Base-by-base conservation (phyloP, 2,797 vertebrate genomes). In the Rhinatrema bivittatum region DNA sequence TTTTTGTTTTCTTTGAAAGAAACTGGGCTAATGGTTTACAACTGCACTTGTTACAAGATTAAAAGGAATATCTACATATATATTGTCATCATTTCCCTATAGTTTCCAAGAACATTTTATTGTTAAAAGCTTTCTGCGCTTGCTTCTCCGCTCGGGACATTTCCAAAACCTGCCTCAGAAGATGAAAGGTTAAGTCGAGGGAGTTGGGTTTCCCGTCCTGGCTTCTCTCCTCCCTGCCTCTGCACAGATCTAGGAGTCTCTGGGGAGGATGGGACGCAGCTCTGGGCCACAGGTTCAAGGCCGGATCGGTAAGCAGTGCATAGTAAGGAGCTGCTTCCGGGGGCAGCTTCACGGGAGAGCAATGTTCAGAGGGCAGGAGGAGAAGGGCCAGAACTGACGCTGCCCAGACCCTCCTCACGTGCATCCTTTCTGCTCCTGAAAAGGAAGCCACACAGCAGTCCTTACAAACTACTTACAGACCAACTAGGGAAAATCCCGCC, bases 101-200 rank as follows among this genome's bases (percentile, higher is more conserved):
- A 46, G 46, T 65, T 29, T 76, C 68, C 46, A 79, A 57, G 27
- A 81, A 18, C 39, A 74, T 55, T 31, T 73, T 74, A 14, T 78
- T 74, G 48, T 51, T 52, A 7, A 41, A 58, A 2, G 65, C 74
- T 29, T 71, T 75, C 47, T 70, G 70, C 3, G 68, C 69, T 52
- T 70, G 60, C 27, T 65, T 65, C 39, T 80, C 71, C 37, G 68
- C 70, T 7, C 69, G 69, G 22, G 77, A 70, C 56, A 70, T 74
- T 46, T 73, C 63, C 50, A 76, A 65, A 39, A 78, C 66, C 28
- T 79, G 62, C 5, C 71, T 63, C 22, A 78, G 63, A 20, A 82
- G 65, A 29, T 79, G 76, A 43, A 78, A 79, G 29, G 76, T 78
- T 39, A 77, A 70, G 39, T 78, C 79, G 33, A 74, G 5, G 0